Percentiles rank a stretch among this genome's conserved stretches.
These are phyloP conservation scores for Sardinella longiceps DNA, from an alignment of 2,797 vertebrate genomes.

Conservation along the genomic window DNA sequence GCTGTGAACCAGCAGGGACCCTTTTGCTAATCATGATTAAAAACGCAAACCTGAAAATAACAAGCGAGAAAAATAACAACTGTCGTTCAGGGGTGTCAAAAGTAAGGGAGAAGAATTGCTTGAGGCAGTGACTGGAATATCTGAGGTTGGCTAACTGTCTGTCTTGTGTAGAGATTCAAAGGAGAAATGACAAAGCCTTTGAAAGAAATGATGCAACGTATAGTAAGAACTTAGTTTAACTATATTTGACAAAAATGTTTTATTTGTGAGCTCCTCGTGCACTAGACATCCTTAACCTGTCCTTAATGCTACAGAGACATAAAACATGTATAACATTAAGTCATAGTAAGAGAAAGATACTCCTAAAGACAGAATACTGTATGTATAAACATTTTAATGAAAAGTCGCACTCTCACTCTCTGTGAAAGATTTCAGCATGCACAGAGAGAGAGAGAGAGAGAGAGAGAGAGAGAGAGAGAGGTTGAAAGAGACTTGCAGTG, in stretches of 20 bases:
- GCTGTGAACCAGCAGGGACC: neutral
- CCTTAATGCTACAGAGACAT: neutral
- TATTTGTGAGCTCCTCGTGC: neutral
- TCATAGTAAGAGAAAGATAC: neutral
- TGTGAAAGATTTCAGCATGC: neutral
- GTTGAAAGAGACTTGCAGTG: neutral
- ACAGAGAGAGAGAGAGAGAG: neutral
- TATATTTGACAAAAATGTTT: neutral
- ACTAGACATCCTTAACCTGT: neutral
- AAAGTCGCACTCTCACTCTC: no score
- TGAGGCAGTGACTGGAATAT: neutral
- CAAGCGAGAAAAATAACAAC: neutral
- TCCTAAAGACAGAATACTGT: no score
- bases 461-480: neutral
- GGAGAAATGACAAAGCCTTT: neutral
- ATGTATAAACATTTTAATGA: no score
- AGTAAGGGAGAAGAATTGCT: neutral
- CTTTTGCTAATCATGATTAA: conserved; percentile 6
- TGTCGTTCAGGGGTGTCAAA: neutral
- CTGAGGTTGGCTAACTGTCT: neutral
- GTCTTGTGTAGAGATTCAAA: neutral
- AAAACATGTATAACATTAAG: neutral
- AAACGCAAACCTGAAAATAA: neutral
- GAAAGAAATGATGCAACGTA: neutral
- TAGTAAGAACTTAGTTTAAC: neutral